Conservation (phyloP, 1,140 invertebrate genomes). For the Drosophila navojoa region DNA sequence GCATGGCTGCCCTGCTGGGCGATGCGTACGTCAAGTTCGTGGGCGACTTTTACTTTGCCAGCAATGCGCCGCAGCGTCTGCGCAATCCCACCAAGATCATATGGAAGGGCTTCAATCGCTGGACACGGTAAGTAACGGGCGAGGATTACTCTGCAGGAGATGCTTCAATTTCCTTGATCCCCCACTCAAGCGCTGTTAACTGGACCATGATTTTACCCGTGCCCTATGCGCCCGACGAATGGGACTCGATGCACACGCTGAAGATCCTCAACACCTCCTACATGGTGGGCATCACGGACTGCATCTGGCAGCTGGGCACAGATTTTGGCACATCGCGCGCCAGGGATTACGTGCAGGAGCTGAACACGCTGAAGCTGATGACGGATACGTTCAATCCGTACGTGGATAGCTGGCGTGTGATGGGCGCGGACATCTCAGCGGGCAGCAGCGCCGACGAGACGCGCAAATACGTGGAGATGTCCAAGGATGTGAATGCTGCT, state of each 20-base stretch:
- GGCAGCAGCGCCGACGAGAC: constrained; percentile 78
- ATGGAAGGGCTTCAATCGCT: constrained; percentile 82
- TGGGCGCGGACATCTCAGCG: constrained; percentile 77
- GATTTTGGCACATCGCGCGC: constrained; percentile 74
- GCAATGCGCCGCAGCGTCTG: constrained; percentile 58
- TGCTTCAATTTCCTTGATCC: neutral
- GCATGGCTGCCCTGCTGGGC: constrained; percentile 68
- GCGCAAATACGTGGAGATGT: constrained; percentile 71
- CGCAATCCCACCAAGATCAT: constrained; percentile 79
- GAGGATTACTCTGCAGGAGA: too few species aligned
- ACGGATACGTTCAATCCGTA: constrained; percentile 72
- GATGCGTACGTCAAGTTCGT: constrained; percentile 73
- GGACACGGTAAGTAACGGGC: constrained; percentile 65
- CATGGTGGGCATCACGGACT: constrained; percentile 74
- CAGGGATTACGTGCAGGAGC: constrained; percentile 72
- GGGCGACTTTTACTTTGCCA: constrained; percentile 71
- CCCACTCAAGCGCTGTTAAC: constrained; percentile 58
- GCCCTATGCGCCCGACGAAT: constrained; percentile 72
- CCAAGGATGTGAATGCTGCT: constrained; percentile 71
- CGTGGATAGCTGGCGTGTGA: constrained; percentile 71
- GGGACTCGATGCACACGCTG: constrained; percentile 80
- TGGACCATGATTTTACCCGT: constrained; percentile 83
- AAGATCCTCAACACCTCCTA: constrained; percentile 80
- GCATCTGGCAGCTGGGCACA: constrained; percentile 80
- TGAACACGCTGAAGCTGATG: constrained; percentile 75